A percentile compares a stretch with the other conserved stretches of the same genome.
These are phyloP conservation scores for Uromys caudimaculatus DNA, from an alignment of 2,797 vertebrate genomes.

Conservation along the genomic window DNA sequence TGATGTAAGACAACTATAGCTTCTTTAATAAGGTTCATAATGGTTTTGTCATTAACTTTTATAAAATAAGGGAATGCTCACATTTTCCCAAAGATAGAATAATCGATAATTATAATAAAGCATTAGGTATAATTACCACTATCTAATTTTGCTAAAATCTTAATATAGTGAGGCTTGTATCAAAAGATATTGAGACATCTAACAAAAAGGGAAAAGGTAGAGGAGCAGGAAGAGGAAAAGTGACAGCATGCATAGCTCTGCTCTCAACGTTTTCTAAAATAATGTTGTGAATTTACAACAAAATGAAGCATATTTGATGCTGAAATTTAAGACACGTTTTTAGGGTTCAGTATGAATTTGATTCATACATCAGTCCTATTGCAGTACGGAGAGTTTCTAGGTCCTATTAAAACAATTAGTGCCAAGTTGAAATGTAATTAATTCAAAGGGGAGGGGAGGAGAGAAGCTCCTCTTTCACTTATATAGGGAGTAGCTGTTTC, in stretches of 20 bases:
- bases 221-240: neutral
- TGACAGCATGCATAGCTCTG: neutral
- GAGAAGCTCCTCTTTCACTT: neutral
- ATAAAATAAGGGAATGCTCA: neutral
- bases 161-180: neutral
- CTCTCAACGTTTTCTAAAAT: neutral
- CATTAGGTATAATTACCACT: neutral
- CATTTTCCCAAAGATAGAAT: neutral
- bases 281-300: neutral
- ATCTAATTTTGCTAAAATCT: neutral
- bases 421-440: neutral
- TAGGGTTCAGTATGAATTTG: neutral
- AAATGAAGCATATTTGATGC: neutral
- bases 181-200: neutral
- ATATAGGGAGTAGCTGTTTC: neutral
- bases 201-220: neutral
- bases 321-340: neutral
- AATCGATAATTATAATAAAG: neutral
- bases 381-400: neutral
- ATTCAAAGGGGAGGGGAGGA: neutral
- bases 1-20: neutral
- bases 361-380: neutral
- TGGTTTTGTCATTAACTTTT: neutral
- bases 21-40: constrained; percentile 19
- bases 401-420: neutral